Base-by-base conservation (phyloP, 2,797 vertebrate species). In the Setipinna tenuifilis region DNA sequence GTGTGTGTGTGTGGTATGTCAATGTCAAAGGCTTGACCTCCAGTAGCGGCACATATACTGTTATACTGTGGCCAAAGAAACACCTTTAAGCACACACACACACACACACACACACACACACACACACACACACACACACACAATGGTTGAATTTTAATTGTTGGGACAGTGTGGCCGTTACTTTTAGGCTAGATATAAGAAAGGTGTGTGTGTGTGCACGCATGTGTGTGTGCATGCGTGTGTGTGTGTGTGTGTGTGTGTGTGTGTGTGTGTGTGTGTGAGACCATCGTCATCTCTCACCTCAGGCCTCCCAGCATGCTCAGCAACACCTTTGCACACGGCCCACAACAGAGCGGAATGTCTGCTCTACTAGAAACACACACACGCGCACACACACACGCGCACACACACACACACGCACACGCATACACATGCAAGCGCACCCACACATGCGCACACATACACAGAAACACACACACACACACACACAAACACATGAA, bases 341-440 rank as follows among this genome's bases (percentile, higher is more conserved):
- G 92, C 86, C 46, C 87, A 25, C 75, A 31, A 6, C 16, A 92
- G 89, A 87, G 89, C 84, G 85, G 85, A 84, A 83, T 21, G 35
- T 41, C 35, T 41, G 35, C 35, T 41, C 35, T 41, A 5, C 2
- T 41, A 41, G 35, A 2, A 41, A 41, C 57, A 19, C 17, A 3
- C 57, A 19, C 57, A 19, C 57, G 0, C 57, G 3, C 17, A 21
- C 57, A n/a, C 19, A n/a, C 58, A 21, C 19, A 59, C 58, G 21
- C 58, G 6, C 10, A 65, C 23, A 25, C 62, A 62, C 21, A 62
- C 59, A 23, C 59, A 23, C 59, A 61, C 59, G n/a, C 59, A 68
- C 62, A 68, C 62, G 1, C 23, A 28, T 23, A 25, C 62, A 25
- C 23, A 68, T 12, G 11, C 25, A 25, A 6, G 28, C 62, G 0